Evolutionary conservation across 2,888 invertebrate genomes (phyloP).

Genomic region (Athrips mouffetella): DNA sequence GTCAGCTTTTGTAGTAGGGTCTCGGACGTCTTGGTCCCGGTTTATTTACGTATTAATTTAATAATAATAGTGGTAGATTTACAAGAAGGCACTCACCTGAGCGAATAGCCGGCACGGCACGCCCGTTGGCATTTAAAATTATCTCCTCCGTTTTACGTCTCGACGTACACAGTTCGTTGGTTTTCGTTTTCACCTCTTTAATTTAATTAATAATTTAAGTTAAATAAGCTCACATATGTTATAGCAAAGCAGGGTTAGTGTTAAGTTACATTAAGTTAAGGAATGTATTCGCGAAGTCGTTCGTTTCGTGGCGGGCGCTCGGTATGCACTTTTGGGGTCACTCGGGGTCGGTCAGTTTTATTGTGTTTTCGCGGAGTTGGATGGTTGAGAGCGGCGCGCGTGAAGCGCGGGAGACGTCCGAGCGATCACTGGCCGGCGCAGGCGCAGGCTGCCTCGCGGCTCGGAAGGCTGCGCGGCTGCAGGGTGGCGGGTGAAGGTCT

Average conservation of each 20-base stretch:
- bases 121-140: slow-evolving; percentile 45
- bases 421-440: slow-evolving; percentile 43
- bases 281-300: slow-evolving; percentile 55
- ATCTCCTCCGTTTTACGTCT: slow-evolving; percentile 25
- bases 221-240: slow-evolving; percentile 61
- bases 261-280: slow-evolving; percentile 24
- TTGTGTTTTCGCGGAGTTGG: slow-evolving; percentile 39
- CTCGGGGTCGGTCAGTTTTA: slow-evolving; percentile 58
- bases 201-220: slow-evolving; percentile 48
- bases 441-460: slow-evolving; percentile 10
- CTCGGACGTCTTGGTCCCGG: slow-evolving; percentile 22
- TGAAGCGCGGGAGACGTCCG: slow-evolving; percentile 56
- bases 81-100: slow-evolving; percentile 50
- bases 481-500: slow-evolving; percentile 2
- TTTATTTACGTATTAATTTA: slow-evolving; percentile 1
- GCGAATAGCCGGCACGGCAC: slow-evolving; percentile 34
- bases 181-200: slow-evolving; percentile 49
- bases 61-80: no score
- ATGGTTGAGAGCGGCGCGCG: slow-evolving; percentile 31
- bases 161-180: slow-evolving; percentile 49
- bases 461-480: slow-evolving; percentile 9
- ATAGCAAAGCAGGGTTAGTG: slow-evolving; percentile 52
- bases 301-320: slow-evolving; percentile 64
- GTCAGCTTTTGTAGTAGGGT: slow-evolving; percentile 23
- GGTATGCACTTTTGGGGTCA: slow-evolving; percentile 64